A percentile compares a stretch with the other conserved stretches of the same genome.
Conservation (phyloP, 2,888 invertebrate species). For the Tenthredo livida region DNA sequence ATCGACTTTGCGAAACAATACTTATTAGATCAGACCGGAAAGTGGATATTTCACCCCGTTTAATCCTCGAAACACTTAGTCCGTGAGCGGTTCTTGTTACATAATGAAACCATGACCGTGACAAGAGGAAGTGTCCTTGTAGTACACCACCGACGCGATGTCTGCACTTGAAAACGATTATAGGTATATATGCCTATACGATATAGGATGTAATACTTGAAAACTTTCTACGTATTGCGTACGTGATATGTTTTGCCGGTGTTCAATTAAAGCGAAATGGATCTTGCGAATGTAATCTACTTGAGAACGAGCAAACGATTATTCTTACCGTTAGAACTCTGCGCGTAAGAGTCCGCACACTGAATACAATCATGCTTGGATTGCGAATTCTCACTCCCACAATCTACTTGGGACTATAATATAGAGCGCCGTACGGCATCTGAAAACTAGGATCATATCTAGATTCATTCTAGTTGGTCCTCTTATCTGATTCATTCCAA, state of each 20-base stretch:
- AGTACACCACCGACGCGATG: not conserved
- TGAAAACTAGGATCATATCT: constrained; percentile 10
- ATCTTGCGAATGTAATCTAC: constrained; percentile 4
- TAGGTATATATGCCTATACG: not conserved
- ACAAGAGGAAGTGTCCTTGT: constrained; percentile 39
- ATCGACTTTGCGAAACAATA: not conserved
- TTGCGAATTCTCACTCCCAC: constrained; percentile 30
- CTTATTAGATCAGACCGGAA: not conserved
- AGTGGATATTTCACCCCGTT: not conserved
- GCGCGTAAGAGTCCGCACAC: not conserved
- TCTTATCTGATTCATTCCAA: constrained; percentile 30
- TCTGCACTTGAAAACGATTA: constrained; percentile 3
- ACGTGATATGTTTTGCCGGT: constrained; percentile 5
- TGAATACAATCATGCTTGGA: constrained; percentile 22
- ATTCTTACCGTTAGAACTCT: constrained; percentile 37
- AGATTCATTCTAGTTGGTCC: constrained; percentile 19
- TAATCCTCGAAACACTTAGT: not conserved
- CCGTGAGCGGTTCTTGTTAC: not conserved
- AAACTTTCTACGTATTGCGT: constrained; percentile 33
- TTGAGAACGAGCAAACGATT: not conserved
- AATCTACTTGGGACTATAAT: constrained; percentile 1
- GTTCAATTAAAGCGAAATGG: constrained; percentile 1
- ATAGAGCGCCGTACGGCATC: constrained; percentile 1
- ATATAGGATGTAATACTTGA: constrained; percentile 22
- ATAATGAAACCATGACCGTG: constrained; percentile 37